Conservation (phyloP, 2,113 vertebrate genomes). For the Blennius ocellaris region DNA sequence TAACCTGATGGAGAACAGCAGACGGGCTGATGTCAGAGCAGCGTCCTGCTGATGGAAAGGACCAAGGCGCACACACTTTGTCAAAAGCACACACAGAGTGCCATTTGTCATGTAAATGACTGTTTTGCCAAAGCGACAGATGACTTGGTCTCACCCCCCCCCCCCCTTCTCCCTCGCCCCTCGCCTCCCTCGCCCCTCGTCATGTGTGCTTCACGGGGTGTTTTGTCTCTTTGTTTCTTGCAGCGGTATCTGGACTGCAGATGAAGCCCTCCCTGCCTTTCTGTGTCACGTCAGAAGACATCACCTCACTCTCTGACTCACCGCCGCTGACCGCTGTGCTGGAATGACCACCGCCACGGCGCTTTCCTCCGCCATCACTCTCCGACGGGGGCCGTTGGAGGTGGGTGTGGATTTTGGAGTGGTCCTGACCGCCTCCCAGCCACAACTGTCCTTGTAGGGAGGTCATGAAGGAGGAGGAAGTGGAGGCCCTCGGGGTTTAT, state of each 20-base stretch:
- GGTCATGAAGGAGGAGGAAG: slow-evolving; percentile 29
- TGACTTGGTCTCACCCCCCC: slow-evolving; percentile 32
- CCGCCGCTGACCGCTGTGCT: slow-evolving; percentile 7
- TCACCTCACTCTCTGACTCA: slow-evolving; percentile 59
- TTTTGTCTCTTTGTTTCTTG: not conserved
- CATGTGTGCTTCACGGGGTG: not conserved
- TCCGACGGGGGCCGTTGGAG: not conserved
- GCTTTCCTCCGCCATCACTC: slow-evolving; percentile 12
- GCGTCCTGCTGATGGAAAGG: slow-evolving; percentile 20
- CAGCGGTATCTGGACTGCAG: slow-evolving; percentile 27
- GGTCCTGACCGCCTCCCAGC: slow-evolving; percentile 51
- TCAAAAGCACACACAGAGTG: slow-evolving; percentile 38
- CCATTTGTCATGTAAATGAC: slow-evolving; percentile 60
- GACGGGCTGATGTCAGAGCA: not conserved
- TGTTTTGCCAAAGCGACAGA: slow-evolving; percentile 61
- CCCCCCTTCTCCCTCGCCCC: not conserved
- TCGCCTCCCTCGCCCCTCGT: not conserved
- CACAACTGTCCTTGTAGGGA: slow-evolving; percentile 48
- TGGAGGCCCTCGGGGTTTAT: slow-evolving; percentile 26
- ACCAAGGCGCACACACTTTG: slow-evolving; percentile 5
- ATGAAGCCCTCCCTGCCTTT: slow-evolving; percentile 41
- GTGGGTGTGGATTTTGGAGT: not conserved
- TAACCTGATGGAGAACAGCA: not conserved
- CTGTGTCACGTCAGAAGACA: slow-evolving; percentile 60
- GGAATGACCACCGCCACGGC: slow-evolving; percentile 18